Base-by-base conservation (phyloP, 2,888 invertebrate species). In the Dendrolimus houi region DNA sequence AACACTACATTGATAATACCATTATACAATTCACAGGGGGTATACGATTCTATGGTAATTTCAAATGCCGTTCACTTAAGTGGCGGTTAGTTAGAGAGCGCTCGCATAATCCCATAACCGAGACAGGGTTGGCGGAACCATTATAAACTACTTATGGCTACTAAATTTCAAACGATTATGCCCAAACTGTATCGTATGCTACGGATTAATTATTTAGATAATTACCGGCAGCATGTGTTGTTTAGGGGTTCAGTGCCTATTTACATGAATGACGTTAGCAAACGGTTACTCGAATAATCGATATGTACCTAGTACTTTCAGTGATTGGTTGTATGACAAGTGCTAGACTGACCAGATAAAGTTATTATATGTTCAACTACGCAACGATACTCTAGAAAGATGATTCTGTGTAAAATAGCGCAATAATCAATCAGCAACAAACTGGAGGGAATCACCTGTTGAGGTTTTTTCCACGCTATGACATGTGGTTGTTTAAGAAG, bases 101-200 rank as follows among this genome's bases (percentile, higher is more conserved):
- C 68, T 71, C 68, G 64, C 64, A 64, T 72, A 71, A 76, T 74
- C 70, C 47, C 12, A 47, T 47, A 47, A 47, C 47, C 12, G 47
- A 47, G 47, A 47, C 47, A 47, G 47, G 47, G 47, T 47, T 47
- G 47, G 47, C 12, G 12, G 12, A 47, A 10, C 47, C 9, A 47
- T 47, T 47, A 47, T 47, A 47, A 47, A 47, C 47, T 47, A 9
- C 47, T 47, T 47, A 47, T 47, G 47, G 47, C 47, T 12, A 47
- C 47, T 47, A 47, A 47, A 47, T 47, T 10, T 7, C 47, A 47
- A 47, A 47, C 47, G 47, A 47, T 47, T 12, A 12, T 10, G 47
- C 6, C 47, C 47, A 47, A 47, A 10, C 8, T 47, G 9, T 47
- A 47, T 47, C 9, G 12, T 12, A 12, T 47, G 47, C 47, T 47